Conservation (phyloP, 2,113 vertebrate species). For the Arvicanthis niloticus region DNA sequence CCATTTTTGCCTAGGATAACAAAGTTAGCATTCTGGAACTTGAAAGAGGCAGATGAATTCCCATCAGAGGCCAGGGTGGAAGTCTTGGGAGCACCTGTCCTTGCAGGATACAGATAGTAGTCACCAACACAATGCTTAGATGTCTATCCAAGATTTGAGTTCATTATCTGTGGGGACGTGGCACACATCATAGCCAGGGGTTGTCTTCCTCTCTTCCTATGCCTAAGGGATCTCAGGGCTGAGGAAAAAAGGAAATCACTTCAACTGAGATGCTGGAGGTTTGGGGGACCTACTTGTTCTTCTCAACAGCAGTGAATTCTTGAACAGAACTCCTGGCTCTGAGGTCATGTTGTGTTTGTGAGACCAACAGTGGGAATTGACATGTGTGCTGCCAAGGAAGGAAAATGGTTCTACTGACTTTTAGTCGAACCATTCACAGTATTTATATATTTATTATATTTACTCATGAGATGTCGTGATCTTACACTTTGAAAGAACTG, state of each 20-base stretch:
- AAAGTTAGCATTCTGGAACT: neutral
- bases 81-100: too few relatives aligned
- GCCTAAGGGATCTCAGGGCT: neutral
- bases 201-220: neutral
- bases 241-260: neutral
- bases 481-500: neutral
- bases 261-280: neutral
- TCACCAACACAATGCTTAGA: accelerated
- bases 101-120: neutral
- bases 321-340: neutral
- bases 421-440: too few relatives aligned
- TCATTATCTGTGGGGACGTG: neutral
- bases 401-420: neutral
- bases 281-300: neutral
- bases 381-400: too few relatives aligned
- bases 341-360: too few relatives aligned
- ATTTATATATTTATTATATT: neutral
- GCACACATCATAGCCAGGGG: accelerated
- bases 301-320: neutral
- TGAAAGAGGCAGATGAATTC: neutral
- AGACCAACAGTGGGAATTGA: neutral
- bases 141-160: neutral
- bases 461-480: neutral
- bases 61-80: neutral
- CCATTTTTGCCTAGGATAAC: neutral